Percentiles rank a stretch among this genome's conserved stretches.
phyloP scores from a whole-genome alignment of 2,888 invertebrate species.

The Torymus auratus region DNA sequence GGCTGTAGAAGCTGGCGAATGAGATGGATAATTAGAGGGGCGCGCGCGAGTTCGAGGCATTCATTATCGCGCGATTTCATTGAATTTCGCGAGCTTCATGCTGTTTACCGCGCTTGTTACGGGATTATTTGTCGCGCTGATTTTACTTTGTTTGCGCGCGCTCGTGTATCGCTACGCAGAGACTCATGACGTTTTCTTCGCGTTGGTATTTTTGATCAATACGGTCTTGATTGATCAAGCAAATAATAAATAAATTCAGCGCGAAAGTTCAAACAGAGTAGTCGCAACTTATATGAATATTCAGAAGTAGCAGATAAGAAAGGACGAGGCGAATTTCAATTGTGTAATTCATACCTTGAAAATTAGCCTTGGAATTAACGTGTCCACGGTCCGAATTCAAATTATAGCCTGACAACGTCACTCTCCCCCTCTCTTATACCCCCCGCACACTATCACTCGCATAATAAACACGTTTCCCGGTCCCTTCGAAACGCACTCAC shows the following conservation, averaged over 20 bases:
- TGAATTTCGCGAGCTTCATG: constrained; percentile 32
- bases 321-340: no score
- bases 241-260: no score
- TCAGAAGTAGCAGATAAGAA: no score
- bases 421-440: neutral
- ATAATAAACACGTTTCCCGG: constrained; percentile 37
- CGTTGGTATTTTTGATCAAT: no score
- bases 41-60: constrained; percentile 7
- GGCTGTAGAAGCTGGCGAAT: neutral
- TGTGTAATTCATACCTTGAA: no score
- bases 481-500: constrained; percentile 7
- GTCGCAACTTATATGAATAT: no score
- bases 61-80: no score
- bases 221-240: no score
- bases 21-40: constrained; percentile 14
- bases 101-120: constrained; percentile 30
- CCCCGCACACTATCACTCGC: neutral
- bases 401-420: neutral
- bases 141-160: constrained; percentile 35
- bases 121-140: constrained; percentile 35
- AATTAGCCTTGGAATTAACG: no score
- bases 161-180: constrained; percentile 63
- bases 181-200: no score
- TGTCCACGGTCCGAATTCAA: no score
- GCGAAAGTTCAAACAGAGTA: no score